Base-by-base conservation (phyloP, 2,113 vertebrate genomes). In the Misgurnus mizolepis region DNA sequence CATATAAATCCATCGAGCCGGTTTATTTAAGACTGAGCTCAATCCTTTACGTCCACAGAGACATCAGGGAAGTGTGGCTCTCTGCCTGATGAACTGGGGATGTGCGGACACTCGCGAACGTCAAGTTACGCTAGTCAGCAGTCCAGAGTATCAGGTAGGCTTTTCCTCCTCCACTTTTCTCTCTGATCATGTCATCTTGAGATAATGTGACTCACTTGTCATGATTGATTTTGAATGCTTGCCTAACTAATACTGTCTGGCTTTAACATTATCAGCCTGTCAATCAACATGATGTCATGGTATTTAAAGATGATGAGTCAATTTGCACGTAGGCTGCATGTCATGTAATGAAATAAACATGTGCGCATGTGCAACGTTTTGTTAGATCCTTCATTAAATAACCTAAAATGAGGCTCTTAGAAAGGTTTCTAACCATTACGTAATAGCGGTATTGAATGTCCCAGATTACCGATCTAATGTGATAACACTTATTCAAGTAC, bases 111-210 rank as follows among this genome's bases (percentile, higher is more conserved):
- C 91, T 98, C 97, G 64, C 94, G 97, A 85, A 98, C 97, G 34
- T 96, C 97, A 77, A 99, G 97, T 92, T 95, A 97, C 77, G 96
- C 97, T 86, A 99, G 97, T 89, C 97, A 98, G 87, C 97, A 99
- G 86, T 99, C 96, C 77, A 98, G 95, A 94, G 92, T 97, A 72
- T 98, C 97, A 95, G 97, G 97, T 99, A 95, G 41, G 81, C 69
- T 40, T 39, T 74, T 61, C 34, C 4, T 41, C 22, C 43, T 15
- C 69, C 6, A 41, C 7, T 15, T 79, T 67, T 61, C 27, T 34
- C 18, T 41, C 45, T 69, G 53, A 50, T 53, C 50, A 6, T 5
- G 7, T 67, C 39, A 56, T 60, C 39, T 17, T 15, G 60, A 53
- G 12, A 22, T 11, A 7, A 53, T 7, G 22, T 53, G 34, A 67